Evolutionary conservation across 2,113 vertebrate species (phyloP), one percentile per base, ranked within the genome.

Genomic region (Bubo scandiacus): DNA sequence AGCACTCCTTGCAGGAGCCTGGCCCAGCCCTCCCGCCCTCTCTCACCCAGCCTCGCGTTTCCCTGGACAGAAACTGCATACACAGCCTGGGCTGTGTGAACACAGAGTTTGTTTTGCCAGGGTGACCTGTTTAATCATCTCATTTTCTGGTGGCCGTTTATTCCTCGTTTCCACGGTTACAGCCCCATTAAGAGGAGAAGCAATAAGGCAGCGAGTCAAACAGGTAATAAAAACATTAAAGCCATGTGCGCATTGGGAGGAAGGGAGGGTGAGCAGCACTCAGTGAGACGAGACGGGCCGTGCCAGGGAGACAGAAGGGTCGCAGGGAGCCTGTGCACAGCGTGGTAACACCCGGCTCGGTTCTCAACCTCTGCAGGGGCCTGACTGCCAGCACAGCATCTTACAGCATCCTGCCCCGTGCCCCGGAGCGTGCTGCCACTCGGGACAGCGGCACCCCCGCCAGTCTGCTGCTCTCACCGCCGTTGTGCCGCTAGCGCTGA

Each of bases 221-320:
- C 99, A 99, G 99, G 99, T 99, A 99, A 99, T 99, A 99, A 99
- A 99, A 99, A 99, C 99, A 99, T 99, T 99, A 99, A 99, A 99
- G 99, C 99, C 99, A 99, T 98, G 99, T 99, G 99, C 98, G 98
- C 97, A 96, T 77, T 98, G 98, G 98, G 98, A 98, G 98, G 99
- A 99, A 99, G 94, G 95, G 97, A 78, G 97, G 92, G 96, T 1
- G 61, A 96, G 93, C 88, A 70, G 97, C 96, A 81, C 90, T 86
- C 98, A 97, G 97, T 97, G 99, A 99, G 99, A 99, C 98, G 99
- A 99, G 98, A 98, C 99, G 72, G 98, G 97, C 98, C 96, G 78
- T 97, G 95, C 94, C 93, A 32, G 97, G 83, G 96, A 90, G 93
- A 88, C 66, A 81, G 62, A 11, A 34, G 95, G 95, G 96, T 87